Evolutionary conservation across 2,888 invertebrate species (phyloP), one percentile per base, ranked within the genome.

Genomic region (Flexamia atlantica): DNA sequence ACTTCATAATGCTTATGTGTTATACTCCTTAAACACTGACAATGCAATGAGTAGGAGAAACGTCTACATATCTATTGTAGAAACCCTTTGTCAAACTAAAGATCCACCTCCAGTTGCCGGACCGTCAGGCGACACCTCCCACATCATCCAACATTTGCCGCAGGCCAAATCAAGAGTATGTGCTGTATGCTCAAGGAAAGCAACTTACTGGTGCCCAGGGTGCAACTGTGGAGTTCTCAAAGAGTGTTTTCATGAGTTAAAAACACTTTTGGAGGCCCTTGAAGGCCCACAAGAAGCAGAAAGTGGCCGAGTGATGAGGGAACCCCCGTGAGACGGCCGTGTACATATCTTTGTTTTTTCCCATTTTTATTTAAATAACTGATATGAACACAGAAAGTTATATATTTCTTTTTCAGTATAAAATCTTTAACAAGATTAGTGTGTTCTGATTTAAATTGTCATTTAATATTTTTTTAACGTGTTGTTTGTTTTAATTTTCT

Each of bases 201-300:
- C 46, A 10, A 46, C 46, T n/a, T 68, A 17, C 42, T 81, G 68
- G 36, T 81, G 81, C 30, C 81, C 81, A 81, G 70, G 82, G 36
- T 42, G 70, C 42, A 68, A 68, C 28, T 70, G 25, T 40, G 68
- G 68, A 17, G 42, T 70, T 9, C 42, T 9, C 10, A 28, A 20
- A 32, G 36, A 42, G 10, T 82, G 68, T 17, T 82, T 46, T 23
- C 68, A 57, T 30, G 25, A 70, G 32, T 36, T 82, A 5, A 30
- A n/a, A 68, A 40, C 82, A 70, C 28, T 82, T 70, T 50, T 68
- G 82, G 70, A 42, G 82, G 28, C 82, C 46, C 17, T 14, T 46
- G 46, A 46, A 46, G 46, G 12, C 46, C 2, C 3, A 46, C 36
- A 46, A 46, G 12, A 46, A 46, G 14, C 46, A 14, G 17, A 46